Base-by-base conservation (phyloP, 2,797 vertebrate species). In the Tolypeutes matacus region DNA sequence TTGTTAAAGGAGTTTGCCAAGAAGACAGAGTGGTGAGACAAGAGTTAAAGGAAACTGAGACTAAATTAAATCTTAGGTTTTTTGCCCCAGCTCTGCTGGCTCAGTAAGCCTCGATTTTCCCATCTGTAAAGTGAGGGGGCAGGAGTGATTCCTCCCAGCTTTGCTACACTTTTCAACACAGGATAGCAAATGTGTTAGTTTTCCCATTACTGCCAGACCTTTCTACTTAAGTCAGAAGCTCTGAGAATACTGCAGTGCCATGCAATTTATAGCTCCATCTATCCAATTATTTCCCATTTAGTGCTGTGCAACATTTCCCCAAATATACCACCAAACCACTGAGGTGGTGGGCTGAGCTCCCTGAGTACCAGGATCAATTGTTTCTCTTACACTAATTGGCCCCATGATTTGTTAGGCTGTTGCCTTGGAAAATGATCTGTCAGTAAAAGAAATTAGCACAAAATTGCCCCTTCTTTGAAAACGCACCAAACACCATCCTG, bases 311-410 rank as follows among this genome's bases (percentile, higher is more conserved):
- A 90, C 51, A 39, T 83, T 72, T 92, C 56, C 81, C 96, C 92
- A 78, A 94, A 83, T 81, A 93, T 3, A 14, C 81, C 18, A 20
- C 84, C 88, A 89, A 95, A 85, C 83, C 93, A 89, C 86, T 1
- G 42, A 91, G 42, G 56, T 14, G 67, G 92, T 84, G 72, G 93
- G 95, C 80, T 23, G 46, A 89, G 91, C 67, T 89, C 91, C 86
- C 56, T 7, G 65, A 93, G 42, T 27, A 89, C 56, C 60, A 94
- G 80, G 92, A 96, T 96, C 97, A 96, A 94, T 94, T 96, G 95
- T 89, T 97, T 96, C 84, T 96, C 93, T 96, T 89, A 92, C 51
- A 81, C 65, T 96, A 97, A 97, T 87, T 97, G 95, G 95, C 34
- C 93, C 86, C 62, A 31, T 77, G 95, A 97, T 91, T 97, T 95